Percentiles rank a stretch among this genome's conserved stretches.
Evolutionary conservation across 2,113 vertebrate species (phyloP).

Genomic region (Mesoclemmys tuberculata): DNA sequence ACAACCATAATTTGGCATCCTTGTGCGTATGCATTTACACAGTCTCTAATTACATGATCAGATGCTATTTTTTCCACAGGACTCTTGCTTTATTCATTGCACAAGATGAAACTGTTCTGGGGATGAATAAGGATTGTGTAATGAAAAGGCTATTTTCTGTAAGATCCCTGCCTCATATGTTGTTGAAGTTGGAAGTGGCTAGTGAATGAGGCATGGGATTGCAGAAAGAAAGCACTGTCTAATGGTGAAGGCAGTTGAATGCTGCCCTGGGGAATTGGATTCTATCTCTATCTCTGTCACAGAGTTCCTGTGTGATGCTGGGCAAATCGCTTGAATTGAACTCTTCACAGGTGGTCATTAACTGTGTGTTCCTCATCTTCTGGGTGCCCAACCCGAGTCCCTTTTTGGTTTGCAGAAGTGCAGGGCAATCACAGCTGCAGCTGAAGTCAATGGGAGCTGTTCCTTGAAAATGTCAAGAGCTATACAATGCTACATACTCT

Average conservation of each 20-base stretch:
- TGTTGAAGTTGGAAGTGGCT: too few relatives aligned
- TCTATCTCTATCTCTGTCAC: neutral
- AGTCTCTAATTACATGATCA: too few relatives aligned
- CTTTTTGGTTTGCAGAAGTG: neutral
- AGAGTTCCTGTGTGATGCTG: neutral
- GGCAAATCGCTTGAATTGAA: neutral
- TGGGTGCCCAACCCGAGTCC: neutral
- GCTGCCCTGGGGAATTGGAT: neutral
- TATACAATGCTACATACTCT: neutral
- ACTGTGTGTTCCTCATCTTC: neutral
- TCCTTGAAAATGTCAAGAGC: neutral
- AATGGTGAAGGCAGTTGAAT: neutral
- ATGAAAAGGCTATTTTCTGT: too few relatives aligned
- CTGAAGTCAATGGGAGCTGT: neutral
- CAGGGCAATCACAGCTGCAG: too few relatives aligned
- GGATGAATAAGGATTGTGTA: too few relatives aligned
- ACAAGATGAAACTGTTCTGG: too few relatives aligned
- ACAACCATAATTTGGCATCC: too few relatives aligned
- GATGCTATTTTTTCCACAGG: too few relatives aligned
- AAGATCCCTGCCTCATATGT: too few relatives aligned
- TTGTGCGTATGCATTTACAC: too few relatives aligned
- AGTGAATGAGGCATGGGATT: too few relatives aligned
- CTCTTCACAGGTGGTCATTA: neutral
- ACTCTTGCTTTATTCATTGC: too few relatives aligned
- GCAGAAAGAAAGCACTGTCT: neutral